These are phyloP conservation scores for Callaeas wilsoni DNA, from an alignment of 2,113 vertebrate species.

Conservation along the genomic window DNA sequence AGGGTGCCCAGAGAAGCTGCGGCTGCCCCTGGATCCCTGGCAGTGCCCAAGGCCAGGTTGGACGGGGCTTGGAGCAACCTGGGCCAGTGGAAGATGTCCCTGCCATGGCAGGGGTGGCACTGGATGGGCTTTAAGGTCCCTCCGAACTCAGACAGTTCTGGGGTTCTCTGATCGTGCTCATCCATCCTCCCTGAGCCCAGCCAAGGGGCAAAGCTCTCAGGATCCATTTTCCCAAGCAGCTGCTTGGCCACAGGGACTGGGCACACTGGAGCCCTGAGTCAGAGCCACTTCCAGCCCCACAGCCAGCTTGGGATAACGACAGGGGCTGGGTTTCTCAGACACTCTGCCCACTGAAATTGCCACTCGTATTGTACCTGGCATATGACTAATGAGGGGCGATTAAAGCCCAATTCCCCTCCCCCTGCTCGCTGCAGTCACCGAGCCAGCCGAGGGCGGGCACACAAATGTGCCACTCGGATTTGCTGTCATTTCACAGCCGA, in stretches of 20 bases:
- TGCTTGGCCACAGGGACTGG: neutral
- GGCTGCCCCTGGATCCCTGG: neutral
- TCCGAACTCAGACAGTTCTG: rapidly evolving
- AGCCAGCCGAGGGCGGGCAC: rapidly evolving
- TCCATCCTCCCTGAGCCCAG: neutral
- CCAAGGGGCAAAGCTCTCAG: neutral
- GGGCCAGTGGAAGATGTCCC: neutral
- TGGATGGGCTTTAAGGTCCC: rapidly evolving
- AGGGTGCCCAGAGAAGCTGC: neutral
- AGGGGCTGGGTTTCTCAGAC: neutral
- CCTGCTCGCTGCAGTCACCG: neutral
- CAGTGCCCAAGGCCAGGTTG: neutral
- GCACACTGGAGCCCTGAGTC: neutral
- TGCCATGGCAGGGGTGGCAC: neutral
- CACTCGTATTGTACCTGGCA: neutral
- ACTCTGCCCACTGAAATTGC: neutral
- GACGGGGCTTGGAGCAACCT: neutral
- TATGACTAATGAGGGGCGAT: neutral
- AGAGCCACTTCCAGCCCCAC: neutral
- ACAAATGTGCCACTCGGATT: neutral
- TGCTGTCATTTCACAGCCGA: neutral
- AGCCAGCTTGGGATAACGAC: rapidly evolving
- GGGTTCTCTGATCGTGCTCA: neutral
- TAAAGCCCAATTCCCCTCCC: neutral
- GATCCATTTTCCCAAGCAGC: neutral